Conservation (phyloP, 1,140 invertebrate genomes). For the Nymphalis io region DNA sequence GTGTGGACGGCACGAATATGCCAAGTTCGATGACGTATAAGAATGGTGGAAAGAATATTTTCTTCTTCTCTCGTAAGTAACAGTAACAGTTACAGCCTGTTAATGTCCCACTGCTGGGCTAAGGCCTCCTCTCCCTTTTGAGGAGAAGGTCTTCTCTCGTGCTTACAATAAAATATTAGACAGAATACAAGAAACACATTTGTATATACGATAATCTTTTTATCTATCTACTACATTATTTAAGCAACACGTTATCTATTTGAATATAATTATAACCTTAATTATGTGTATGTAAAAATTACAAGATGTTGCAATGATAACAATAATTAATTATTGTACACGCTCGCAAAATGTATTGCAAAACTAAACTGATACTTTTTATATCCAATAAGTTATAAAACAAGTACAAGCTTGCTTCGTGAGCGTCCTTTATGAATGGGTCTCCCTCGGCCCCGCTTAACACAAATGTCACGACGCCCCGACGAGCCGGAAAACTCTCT, state of each 20-base stretch:
- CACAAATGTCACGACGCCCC: conserved; percentile 77
- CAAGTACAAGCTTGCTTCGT: conserved; percentile 58
- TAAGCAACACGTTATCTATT: background rate
- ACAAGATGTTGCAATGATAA: background rate
- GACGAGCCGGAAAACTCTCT: conserved; percentile 78
- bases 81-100: no score
- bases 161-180: no score
- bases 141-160: no score
- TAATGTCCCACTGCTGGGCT: no score
- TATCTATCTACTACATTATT: background rate
- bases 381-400: conserved; percentile 63
- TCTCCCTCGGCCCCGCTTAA: conserved; percentile 71
- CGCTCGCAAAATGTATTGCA: conserved; percentile 8
- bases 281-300: background rate
- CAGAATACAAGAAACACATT: no score
- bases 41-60: background rate
- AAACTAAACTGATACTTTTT: conserved; percentile 28
- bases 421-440: conserved; percentile 73
- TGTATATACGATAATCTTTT: background rate
- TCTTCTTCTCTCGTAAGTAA: no score
- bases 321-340: background rate
- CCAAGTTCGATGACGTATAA: conserved; percentile 1
- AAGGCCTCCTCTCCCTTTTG: background rate
- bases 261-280: background rate
- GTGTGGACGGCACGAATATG: conserved; percentile 18